phyloP scores from a whole-genome alignment of 2,888 invertebrate species.

The Cheilosia grossa region DNA sequence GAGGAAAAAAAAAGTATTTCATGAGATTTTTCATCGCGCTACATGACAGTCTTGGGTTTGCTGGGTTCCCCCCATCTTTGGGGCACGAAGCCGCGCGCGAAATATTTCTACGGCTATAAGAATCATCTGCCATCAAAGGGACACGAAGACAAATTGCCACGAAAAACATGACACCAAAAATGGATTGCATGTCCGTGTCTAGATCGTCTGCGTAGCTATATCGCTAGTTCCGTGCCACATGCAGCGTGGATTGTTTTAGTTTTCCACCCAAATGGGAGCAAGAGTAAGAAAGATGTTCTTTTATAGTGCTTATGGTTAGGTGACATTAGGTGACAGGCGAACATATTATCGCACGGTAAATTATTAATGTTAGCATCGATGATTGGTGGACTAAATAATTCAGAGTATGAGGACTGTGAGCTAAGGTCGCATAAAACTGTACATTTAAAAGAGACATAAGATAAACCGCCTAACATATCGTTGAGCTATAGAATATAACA shows the following conservation, averaged over 20 bases:
- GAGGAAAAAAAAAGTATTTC: conserved; percentile 29
- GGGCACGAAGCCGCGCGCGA: conserved; percentile 19
- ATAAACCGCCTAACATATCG: too few species aligned
- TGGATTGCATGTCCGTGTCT: conserved; percentile 73
- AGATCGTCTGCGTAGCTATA: conserved; percentile 14
- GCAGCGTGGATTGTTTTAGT: conserved; percentile 41
- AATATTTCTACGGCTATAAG: conserved; percentile 42
- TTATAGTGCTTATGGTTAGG: conserved; percentile 61
- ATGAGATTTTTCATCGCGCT: conserved; percentile 50
- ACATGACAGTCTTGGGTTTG: conserved; percentile 20
- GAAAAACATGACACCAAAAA: conserved; percentile 82
- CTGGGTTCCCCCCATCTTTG: neutral
- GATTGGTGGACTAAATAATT: conserved; percentile 35
- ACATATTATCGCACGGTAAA: conserved; percentile 75
- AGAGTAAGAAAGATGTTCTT: conserved; percentile 72
- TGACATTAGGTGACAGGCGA: conserved; percentile 77
- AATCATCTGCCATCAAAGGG: conserved; percentile 69
- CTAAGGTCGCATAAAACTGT: neutral
- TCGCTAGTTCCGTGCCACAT: conserved; percentile 31
- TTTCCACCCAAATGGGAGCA: conserved; percentile 40
- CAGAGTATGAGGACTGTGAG: conserved; percentile 4
- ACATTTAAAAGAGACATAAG: too few species aligned
- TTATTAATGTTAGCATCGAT: conserved; percentile 55
- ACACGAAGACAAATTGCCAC: conserved; percentile 81
- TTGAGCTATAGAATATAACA: too few species aligned